A percentile compares a stretch with the other conserved stretches of the same genome.
phyloP scores from a whole-genome alignment of 1,140 invertebrate species.

The Sesamia nonagrioides region DNA sequence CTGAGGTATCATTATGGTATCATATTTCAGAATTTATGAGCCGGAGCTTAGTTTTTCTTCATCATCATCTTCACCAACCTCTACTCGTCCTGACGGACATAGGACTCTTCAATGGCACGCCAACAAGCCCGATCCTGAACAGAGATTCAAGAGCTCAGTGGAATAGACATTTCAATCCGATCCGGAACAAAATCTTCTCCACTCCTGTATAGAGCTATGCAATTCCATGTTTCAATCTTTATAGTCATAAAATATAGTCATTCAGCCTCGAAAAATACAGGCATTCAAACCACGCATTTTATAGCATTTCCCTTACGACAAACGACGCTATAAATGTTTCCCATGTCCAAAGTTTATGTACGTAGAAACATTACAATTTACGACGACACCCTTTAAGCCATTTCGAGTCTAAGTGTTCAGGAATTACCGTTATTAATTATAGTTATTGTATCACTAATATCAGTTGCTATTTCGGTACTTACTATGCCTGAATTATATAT shows the following conservation, averaged over 20 bases:
- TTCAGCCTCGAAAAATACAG: background rate
- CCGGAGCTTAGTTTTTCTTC: too few relatives aligned
- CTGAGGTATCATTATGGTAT: too few relatives aligned
- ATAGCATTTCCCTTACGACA: background rate
- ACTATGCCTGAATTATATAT: background rate
- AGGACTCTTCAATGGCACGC: too few relatives aligned
- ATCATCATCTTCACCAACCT: too few relatives aligned
- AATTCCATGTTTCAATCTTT: constrained; percentile 5
- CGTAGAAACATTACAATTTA: background rate
- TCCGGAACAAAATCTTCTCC: background rate
- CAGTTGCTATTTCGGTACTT: background rate
- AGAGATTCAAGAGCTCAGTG: too few relatives aligned
- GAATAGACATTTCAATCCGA: background rate
- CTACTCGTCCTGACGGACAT: too few relatives aligned
- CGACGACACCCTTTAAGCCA: background rate
- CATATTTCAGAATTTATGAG: too few relatives aligned
- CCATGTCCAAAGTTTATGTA: constrained; percentile 1
- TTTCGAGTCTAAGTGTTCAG: constrained; percentile 35
- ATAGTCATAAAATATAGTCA: background rate
- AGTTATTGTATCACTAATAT: constrained; percentile 16
- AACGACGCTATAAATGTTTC: background rate
- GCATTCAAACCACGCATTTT: constrained; percentile 6
- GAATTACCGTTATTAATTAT: constrained; percentile 10
- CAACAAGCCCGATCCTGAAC: too few relatives aligned
- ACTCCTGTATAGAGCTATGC: background rate